Base-by-base conservation (phyloP, 2,888 invertebrate species). In the Pomacea canaliculata region DNA sequence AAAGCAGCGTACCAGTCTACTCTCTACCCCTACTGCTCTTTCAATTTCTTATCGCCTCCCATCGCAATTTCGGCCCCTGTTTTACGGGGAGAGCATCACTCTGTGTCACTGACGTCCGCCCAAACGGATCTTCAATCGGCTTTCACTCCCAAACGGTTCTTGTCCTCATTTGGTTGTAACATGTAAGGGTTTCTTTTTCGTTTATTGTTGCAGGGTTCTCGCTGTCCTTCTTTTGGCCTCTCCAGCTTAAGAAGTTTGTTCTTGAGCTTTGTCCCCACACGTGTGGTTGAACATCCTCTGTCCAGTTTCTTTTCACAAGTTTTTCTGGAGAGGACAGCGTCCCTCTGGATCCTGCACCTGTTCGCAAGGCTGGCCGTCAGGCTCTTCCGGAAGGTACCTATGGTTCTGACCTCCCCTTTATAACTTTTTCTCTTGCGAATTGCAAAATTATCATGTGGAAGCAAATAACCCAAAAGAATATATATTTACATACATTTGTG, bases 31-130 rank as follows among this genome's bases (percentile, higher is more conserved):
- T 8, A 56, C 7, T 10, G 51, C 48, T 48, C 69, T 69, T 69
- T 69, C 69, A 69, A 49, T 69, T 69, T 49, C 69, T 69, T 69
- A 69, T 69, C 69, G 12, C 37, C 19, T 51, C 48, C 23, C 49
- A 69, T 69, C 69, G 69, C 69, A 49, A 49, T 49, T 49, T 19
- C 48, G 46, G 49, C 69, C 51, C 69, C 69, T 69, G 69, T 49
- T 69, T 69, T 69, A 69, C 49, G 69, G 69, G 12, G 48, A 48
- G 46, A 48, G 49, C 49, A 49, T 49, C 51, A 12, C n/a, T 18
- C 49, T 10, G 19, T 69, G 69, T 51, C 69, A 69, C 69, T 49
- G 69, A 48, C 69, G 48, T n/a, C 13, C 69, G 23, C 10, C 69
- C 3, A 27, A 56, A 16, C 7, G 18, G 49, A 69, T 69, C 48